A percentile compares a stretch with the other conserved stretches of the same genome.
Evolutionary conservation across 2,888 invertebrate genomes (phyloP).

Genomic region (Marasmarcha lunaedactyla): DNA sequence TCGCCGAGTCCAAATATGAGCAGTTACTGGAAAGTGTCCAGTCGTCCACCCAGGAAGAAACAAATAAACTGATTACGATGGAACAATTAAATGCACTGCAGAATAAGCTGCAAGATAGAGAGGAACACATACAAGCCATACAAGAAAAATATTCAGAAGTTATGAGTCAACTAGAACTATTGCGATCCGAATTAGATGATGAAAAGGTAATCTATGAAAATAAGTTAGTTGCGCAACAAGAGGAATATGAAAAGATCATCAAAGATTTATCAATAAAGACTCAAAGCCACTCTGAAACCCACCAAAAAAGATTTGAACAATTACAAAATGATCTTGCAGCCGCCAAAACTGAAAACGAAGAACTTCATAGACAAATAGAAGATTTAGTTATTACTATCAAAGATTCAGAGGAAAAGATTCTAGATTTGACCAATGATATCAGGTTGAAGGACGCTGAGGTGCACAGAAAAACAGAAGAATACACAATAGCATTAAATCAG

Average conservation of each 20-base stretch:
- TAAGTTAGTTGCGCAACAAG: conserved; percentile 50
- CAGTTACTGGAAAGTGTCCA: conserved; percentile 54
- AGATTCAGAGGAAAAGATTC: conserved; percentile 25
- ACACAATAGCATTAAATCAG: conserved; percentile 33
- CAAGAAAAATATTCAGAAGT: conserved; percentile 53
- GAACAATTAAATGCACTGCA: conserved; percentile 53
- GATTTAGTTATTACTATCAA: conserved; percentile 26
- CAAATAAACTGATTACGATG: conserved; percentile 43
- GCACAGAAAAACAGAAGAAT: conserved; percentile 49
- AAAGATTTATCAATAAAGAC: conserved; percentile 31
- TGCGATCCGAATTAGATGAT: conserved; percentile 58
- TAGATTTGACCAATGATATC: conserved; percentile 36
- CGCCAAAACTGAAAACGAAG: conserved; percentile 29
- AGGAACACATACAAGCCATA: conserved; percentile 43
- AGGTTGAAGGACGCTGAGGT: conserved; percentile 48
- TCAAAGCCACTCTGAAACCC: conserved; percentile 23
- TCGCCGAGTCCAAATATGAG: conserved; percentile 59
- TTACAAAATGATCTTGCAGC: conserved; percentile 31
- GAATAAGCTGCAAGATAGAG: conserved; percentile 54
- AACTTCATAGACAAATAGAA: conserved; percentile 28
- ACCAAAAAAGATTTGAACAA: conserved; percentile 28
- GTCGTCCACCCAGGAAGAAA: conserved; percentile 57
- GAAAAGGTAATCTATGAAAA: conserved; percentile 54
- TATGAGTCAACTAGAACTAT: conserved; percentile 44
- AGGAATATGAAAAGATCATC: conserved; percentile 51